Evolutionary conservation across 2,888 invertebrate species (phyloP).

Genomic region (Sthenelais limicola): DNA sequence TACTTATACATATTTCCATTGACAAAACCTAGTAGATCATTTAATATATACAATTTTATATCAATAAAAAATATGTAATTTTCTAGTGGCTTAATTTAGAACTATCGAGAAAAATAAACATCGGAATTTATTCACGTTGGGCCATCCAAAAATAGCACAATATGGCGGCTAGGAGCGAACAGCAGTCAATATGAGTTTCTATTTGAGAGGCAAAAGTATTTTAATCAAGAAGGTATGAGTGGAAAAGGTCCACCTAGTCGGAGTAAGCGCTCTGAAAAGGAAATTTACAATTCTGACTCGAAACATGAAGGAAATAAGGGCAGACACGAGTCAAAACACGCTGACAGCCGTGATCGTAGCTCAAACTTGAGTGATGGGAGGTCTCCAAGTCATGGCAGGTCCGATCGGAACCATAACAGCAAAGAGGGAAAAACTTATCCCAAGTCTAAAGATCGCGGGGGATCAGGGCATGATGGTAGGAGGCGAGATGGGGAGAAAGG

Average conservation of each 20-base stretch:
- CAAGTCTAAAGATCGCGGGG: slow-evolving; percentile 26
- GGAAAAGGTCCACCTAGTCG: slow-evolving; percentile 23
- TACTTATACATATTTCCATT: no score
- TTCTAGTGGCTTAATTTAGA: no score
- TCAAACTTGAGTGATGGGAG: slow-evolving; percentile 14
- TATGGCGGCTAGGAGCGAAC: slow-evolving; percentile 21
- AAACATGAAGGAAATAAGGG: slow-evolving; percentile 29
- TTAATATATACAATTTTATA: no score
- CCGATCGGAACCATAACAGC: slow-evolving; percentile 35
- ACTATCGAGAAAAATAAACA: no score
- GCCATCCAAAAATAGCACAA: not conserved
- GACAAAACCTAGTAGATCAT: no score
- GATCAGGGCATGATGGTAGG: not conserved
- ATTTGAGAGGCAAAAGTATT: not conserved
- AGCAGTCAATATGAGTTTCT: slow-evolving; percentile 15
- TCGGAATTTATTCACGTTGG: no score
- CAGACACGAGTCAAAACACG: slow-evolving; percentile 17
- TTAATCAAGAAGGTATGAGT: slow-evolving; percentile 33
- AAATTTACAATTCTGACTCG: slow-evolving; percentile 12
- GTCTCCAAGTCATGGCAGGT: slow-evolving; percentile 34
- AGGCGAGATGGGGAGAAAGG: slow-evolving; percentile 11
- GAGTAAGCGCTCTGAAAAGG: slow-evolving; percentile 39
- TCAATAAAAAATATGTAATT: no score
- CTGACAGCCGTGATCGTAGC: slow-evolving; percentile 23
- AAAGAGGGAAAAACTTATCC: slow-evolving; percentile 2